Evolutionary conservation across 2,797 vertebrate species (phyloP), one percentile per base, ranked within the genome.

Genomic region (Aulostomus chinensis): DNA sequence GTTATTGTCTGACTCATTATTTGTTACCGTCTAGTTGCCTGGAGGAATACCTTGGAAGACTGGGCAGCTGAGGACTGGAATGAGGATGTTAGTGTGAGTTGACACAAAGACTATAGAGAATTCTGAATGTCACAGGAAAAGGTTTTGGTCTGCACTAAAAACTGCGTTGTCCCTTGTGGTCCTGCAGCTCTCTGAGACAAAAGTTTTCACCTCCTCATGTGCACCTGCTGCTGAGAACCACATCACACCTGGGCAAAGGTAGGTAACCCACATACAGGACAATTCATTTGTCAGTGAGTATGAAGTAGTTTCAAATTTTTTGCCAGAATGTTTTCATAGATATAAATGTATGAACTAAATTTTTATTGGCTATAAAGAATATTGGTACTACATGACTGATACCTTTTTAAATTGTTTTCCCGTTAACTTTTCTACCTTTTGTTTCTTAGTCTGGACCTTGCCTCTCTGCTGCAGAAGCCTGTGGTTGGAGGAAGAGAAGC

Each of bases 1-100:
- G 12, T 29, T 36, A 22, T 28, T 47, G 1, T 24, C 5, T 41
- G 31, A 43, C 36, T 41, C 25, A 12, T 50, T 2, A 5, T 26
- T 60, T 38, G 20, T 54, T 74, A 29, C 60, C 35, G 13, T 55
- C 0, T 38, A 83, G 95, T 93, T 73, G 60, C 94, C 5, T 97
- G 96, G 96, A 94, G 91, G 71, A 95, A 83, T 60, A 91, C 94
- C 41, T 64, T 95, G 67, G 96, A 99, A 50, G 96, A 97, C 64
- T 99, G 96, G 95, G 91, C 93, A 28, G 73, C 94, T 29, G 96
- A 99, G 76, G 96, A 98, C 43, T 99, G 96, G 96, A 96, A 89
- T 68, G 96, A 97, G 83, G 96, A 99, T 64, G 94, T 97, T 82
- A 93, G 96, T 92, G 70, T 74, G 45, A 87, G 83, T 84, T 78